Base-by-base conservation (phyloP, 2,888 invertebrate species). In the Atethmia centrago region DNA sequence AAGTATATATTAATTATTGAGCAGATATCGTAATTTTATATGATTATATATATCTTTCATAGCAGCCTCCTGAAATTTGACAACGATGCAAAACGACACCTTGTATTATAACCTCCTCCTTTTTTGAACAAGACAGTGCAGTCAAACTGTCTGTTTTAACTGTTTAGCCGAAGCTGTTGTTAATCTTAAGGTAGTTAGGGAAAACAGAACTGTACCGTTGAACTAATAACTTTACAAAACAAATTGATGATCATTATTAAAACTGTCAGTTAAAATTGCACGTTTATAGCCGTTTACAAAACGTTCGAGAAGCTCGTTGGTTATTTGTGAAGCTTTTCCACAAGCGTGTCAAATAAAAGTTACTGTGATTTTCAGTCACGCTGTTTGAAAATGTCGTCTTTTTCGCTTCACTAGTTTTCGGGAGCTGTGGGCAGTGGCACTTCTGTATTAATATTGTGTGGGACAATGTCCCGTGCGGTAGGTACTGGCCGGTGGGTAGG, bases 381-480 rank as follows among this genome's bases (percentile, higher is more conserved):
- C 14, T 47, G 47, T 49, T 47, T 28, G 4, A 1, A 4, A 28
- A 8, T 36, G 19, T 25, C 12, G 8, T 28, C 31, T n/a, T 31
- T 10, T 40, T 51, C 10, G 19, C 21, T 42, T 59, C 3, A 59
- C 10, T 1, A 21, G 3, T 42, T 25, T 16, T 42, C 10, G 16
- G 9, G 4, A 25, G 8, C 36, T 47, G 40, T 42, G 14, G 0
- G 3, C 9, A 71, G 7, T 79, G 12, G 16, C 7, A 45, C 65
- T 82, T 79, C 71, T 75, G 63, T 42, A 9, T 2, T 28, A 19
- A 28, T 14, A 25, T 9, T 59, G 45, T 12, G 19, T 49, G 36
- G 47, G 25, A 21, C n/a, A 51, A 2, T 64, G 78, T 69, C 85
- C 82, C 80, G 68, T 70, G 76, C 85, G 80, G 83, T 85, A 82